phyloP scores from a whole-genome alignment of 2,113 vertebrate species.

The Phyllostomus hastatus region DNA sequence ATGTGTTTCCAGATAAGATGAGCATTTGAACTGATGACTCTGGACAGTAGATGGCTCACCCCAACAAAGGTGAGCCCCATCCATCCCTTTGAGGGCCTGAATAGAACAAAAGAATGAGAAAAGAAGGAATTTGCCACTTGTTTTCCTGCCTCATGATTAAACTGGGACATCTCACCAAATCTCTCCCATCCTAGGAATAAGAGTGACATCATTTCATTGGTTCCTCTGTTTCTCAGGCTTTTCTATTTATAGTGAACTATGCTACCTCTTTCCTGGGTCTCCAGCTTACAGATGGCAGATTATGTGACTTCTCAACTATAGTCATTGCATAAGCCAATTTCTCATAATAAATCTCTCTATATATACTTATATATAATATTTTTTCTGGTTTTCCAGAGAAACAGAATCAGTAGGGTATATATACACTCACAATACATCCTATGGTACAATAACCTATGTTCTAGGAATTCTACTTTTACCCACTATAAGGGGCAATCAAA shows the following conservation, averaged over 20 bases:
- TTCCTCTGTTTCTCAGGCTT: not conserved
- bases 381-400: not conserved
- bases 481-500: not conserved
- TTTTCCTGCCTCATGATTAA: not conserved
- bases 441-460: not conserved
- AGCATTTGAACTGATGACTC: not conserved
- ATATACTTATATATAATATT: not conserved
- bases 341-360: not conserved
- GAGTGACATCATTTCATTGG: not conserved
- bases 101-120: not conserved
- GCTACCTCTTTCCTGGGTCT: not conserved
- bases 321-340: not conserved
- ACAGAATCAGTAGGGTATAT: not conserved
- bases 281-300: not conserved
- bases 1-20: not conserved
- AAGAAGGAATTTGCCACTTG: not conserved
- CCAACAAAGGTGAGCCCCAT: not conserved
- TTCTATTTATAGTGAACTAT: not conserved
- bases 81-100: not conserved
- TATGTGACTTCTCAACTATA: not conserved
- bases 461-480: not conserved
- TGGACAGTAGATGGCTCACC: not conserved
- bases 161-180: not conserved
- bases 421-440: not conserved
- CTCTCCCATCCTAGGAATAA: not conserved